A percentile compares a stretch with the other conserved stretches of the same genome.
Evolutionary conservation across 1,140 invertebrate species (phyloP).

Genomic region (Mizuhopecten yessoensis): DNA sequence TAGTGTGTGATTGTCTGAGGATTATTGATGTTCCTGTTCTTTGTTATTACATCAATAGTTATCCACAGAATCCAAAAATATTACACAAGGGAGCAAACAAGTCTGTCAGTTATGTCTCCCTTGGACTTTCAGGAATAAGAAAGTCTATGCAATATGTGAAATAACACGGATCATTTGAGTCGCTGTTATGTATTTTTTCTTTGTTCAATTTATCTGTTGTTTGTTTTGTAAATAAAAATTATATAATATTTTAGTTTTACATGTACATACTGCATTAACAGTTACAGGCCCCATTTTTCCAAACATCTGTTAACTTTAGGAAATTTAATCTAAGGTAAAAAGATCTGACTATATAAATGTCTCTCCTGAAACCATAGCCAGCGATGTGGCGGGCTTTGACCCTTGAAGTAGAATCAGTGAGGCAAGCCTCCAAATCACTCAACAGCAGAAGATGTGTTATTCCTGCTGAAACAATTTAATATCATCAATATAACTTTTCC

Average conservation of each 20-base stretch:
- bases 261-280: not conserved
- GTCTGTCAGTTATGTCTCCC: not conserved
- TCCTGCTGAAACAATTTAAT: too few species aligned
- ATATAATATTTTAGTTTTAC: not conserved
- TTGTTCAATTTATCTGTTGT: not conserved
- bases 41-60: not conserved
- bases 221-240: not conserved
- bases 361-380: not conserved
- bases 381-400: too few species aligned
- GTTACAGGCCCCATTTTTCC: too few species aligned
- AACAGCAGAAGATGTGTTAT: too few species aligned
- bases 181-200: too few species aligned
- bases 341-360: not conserved
- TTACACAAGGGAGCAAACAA: not conserved
- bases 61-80: not conserved
- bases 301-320: too few species aligned
- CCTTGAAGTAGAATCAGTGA: too few species aligned
- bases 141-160: conserved; percentile 5
- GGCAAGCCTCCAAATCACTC: too few species aligned
- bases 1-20: too few species aligned
- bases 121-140: conserved; percentile 22
- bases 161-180: not conserved
- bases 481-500: too few species aligned
- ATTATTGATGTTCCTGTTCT: too few species aligned
- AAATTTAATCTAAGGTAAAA: too few species aligned